Evolutionary conservation across 2,113 vertebrate species (phyloP).

Genomic region (Bos javanicus): DNA sequence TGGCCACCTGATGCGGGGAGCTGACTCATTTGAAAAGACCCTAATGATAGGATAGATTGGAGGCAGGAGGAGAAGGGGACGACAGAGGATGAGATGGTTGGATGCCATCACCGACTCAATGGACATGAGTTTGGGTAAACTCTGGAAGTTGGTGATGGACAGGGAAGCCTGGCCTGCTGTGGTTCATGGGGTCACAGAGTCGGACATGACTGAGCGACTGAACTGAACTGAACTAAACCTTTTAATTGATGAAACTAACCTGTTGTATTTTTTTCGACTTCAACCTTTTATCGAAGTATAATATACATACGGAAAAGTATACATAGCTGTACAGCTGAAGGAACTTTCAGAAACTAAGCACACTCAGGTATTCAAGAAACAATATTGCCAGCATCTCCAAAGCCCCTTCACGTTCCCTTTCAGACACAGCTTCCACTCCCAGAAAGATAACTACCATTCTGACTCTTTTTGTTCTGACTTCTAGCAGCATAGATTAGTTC

Average conservation of each 20-base stretch:
- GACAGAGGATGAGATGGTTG: too few relatives aligned
- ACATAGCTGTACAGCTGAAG: background rate
- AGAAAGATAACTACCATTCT: background rate
- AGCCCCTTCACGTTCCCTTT: background rate
- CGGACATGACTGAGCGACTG: too few relatives aligned
- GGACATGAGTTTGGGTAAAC: too few relatives aligned
- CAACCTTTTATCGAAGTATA: conserved; percentile 14
- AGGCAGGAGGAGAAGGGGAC: too few relatives aligned
- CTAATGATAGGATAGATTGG: too few relatives aligned
- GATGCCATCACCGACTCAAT: too few relatives aligned
- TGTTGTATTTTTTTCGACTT: background rate
- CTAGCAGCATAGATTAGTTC: background rate
- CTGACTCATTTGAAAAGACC: too few relatives aligned
- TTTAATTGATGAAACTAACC: conserved; percentile 18
- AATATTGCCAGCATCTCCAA: background rate
- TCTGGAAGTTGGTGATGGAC: too few relatives aligned
- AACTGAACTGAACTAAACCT: background rate
- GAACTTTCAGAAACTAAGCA: background rate
- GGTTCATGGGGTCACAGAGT: too few relatives aligned
- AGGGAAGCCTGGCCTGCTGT: too few relatives aligned
- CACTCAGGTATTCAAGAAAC: background rate
- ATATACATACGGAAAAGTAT: background rate
- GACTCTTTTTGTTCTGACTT: background rate
- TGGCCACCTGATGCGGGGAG: too few relatives aligned
- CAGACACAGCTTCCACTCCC: too few relatives aligned